Conservation (phyloP, 1,140 invertebrate genomes). For the Ladona fulva region DNA sequence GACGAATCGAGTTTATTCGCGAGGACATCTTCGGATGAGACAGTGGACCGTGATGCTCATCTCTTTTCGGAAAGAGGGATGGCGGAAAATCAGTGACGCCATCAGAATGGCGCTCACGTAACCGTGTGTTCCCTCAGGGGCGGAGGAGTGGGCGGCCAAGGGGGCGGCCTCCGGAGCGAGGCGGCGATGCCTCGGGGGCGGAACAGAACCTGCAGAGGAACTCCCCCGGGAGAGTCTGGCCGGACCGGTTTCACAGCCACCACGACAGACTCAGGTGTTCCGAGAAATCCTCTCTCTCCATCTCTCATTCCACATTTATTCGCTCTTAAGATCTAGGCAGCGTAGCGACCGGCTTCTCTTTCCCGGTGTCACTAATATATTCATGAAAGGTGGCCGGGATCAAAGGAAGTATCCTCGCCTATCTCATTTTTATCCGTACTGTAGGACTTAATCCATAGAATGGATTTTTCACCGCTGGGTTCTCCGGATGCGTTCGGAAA, state of each 20-base stretch:
- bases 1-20: background rate
- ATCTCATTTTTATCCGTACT: too few species aligned
- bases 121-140: background rate
- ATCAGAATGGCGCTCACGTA: background rate
- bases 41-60: background rate
- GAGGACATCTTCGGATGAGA: background rate
- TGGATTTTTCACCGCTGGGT: too few species aligned
- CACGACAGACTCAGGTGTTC: slow-evolving; percentile 6
- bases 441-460: too few species aligned
- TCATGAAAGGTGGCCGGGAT: too few species aligned
- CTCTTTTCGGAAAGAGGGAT: background rate
- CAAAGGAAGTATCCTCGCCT: too few species aligned
- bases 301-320: background rate
- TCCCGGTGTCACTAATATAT: too few species aligned
- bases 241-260: background rate
- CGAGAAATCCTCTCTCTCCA: background rate
- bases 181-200: background rate
- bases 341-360: background rate
- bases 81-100: background rate
- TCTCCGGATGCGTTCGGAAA: too few species aligned
- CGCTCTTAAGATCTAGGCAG: background rate
- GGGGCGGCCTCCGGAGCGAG: background rate
- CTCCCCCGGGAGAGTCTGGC: background rate
- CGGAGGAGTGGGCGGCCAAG: background rate
- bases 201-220: background rate